Base-by-base conservation (phyloP, 2,888 invertebrate genomes). In the Heteropelma amictum region DNA sequence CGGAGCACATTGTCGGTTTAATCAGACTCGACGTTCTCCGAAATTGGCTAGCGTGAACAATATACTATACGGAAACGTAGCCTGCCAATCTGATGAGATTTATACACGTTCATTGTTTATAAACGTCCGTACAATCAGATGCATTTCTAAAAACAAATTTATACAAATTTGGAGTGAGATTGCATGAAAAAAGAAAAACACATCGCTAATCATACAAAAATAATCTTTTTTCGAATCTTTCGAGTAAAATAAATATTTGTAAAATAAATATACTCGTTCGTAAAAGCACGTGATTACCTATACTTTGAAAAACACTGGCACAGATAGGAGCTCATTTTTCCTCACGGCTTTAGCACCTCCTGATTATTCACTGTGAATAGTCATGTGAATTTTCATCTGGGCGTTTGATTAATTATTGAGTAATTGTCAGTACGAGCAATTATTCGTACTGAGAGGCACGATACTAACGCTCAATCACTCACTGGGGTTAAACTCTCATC, bases 11-110 rank as follows among this genome's bases (percentile, higher is more conserved):
- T n/a, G n/a, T 72, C 47, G 61, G 54, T 40, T 40, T 72, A 72
- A 72, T 72, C 61, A 67, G n/a, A 72, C 47, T 49, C 49, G 72
- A 72, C 67, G 67, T 68, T 72, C 60, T 30, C 60, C 60, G 26
- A 68, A 61, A 72, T 61, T 68, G 67, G n/a, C 67, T 23, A 40
- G 45, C 38, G 17, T 12, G 49, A 21, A 35, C 26, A 64, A 51
- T 65, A 45, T 67, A 67, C 35, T 14, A 8, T 51, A 40, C 14
- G n/a, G 21, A 33, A 60, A n/a, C 21, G 5, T n/a, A 8, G 47
- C 21, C 35, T 60, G 40, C 58, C 35, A 45, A 65, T 47, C 53
- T 54, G 10, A 28, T 35, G 7, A 2, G 33, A 35, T 58, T 33
- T 47, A 47, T 23, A 47, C 45, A 61, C 54, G 35, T n/a, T 17